These are phyloP conservation scores for Peromyscus leucopus DNA, from an alignment of 2,113 vertebrate species.

Conservation along the genomic window DNA sequence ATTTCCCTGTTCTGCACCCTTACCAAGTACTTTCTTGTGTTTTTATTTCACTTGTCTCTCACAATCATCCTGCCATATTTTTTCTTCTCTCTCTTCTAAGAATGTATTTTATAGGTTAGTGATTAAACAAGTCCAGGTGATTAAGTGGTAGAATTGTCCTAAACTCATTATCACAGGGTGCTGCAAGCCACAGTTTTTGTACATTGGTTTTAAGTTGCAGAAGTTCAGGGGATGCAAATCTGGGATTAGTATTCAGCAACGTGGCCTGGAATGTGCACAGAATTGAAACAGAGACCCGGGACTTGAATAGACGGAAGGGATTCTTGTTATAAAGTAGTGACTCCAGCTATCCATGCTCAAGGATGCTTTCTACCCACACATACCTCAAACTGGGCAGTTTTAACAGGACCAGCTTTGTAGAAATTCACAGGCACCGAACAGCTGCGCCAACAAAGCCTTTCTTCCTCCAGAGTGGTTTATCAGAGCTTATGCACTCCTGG, in stretches of 20 bases:
- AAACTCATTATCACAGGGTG: background rate
- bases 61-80: background rate
- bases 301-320: background rate
- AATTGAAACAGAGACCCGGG: background rate
- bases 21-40: background rate
- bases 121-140: background rate
- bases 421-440: conserved; percentile 56
- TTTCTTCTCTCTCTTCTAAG: background rate
- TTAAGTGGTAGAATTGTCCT: background rate
- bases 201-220: background rate
- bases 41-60: conserved; percentile 32
- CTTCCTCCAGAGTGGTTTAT: conserved; percentile 59
- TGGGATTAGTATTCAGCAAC: background rate
- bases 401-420: background rate
- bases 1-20: background rate
- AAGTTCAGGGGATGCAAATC: background rate
- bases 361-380: conserved; percentile 9
- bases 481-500: conserved; percentile 4
- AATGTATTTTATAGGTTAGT: background rate
- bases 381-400: background rate
- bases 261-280: background rate
- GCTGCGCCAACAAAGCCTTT: conserved; percentile 50
- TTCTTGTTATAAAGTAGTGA: background rate
- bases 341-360: background rate
- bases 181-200: background rate